These are phyloP conservation scores for Heliothis subflexa DNA, from an alignment of 1,140 invertebrate species.

Conservation along the genomic window DNA sequence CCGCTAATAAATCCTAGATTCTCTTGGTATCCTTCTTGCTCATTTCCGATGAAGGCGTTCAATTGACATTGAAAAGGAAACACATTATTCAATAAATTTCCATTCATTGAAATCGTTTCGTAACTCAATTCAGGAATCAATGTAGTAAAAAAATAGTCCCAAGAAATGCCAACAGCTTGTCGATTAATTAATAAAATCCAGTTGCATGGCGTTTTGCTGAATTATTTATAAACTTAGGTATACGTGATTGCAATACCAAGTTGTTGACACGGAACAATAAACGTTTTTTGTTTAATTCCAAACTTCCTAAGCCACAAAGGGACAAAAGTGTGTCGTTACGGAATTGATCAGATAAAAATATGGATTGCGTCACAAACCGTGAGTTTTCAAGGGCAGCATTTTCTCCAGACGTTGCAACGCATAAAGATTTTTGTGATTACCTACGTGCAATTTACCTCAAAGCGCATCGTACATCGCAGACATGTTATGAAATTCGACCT, in stretches of 20 bases:
- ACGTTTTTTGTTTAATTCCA: conserved; percentile 32
- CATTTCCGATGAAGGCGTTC: neutral
- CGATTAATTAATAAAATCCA: conserved; percentile 2
- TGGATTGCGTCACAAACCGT: conserved; percentile 34
- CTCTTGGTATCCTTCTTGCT: neutral
- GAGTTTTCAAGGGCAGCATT: conserved; percentile 43
- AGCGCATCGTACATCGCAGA: conserved; percentile 16
- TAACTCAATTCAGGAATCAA: neutral
- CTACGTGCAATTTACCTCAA: conserved; percentile 1
- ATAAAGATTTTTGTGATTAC: conserved; percentile 26
- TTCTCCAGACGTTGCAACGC: conserved; percentile 27
- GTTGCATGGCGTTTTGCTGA: neutral
- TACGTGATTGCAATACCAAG: conserved; percentile 12
- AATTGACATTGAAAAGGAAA: conserved; percentile 7
- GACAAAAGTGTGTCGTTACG: conserved; percentile 30
- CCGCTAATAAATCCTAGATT: neutral
- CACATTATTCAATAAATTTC: neutral
- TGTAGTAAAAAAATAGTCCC: neutral
- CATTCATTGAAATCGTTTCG: neutral
- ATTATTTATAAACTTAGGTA: conserved; percentile 14
- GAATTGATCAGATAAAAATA: conserved; percentile 42
- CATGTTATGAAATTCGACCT: conserved; percentile 2
- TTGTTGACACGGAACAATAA: conserved; percentile 47
- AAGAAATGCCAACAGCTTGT: conserved; percentile 9
- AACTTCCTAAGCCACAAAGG: conserved; percentile 33